Evolutionary conservation across 2,888 invertebrate species (phyloP).

Genomic region (Spodoptera exigua): DNA sequence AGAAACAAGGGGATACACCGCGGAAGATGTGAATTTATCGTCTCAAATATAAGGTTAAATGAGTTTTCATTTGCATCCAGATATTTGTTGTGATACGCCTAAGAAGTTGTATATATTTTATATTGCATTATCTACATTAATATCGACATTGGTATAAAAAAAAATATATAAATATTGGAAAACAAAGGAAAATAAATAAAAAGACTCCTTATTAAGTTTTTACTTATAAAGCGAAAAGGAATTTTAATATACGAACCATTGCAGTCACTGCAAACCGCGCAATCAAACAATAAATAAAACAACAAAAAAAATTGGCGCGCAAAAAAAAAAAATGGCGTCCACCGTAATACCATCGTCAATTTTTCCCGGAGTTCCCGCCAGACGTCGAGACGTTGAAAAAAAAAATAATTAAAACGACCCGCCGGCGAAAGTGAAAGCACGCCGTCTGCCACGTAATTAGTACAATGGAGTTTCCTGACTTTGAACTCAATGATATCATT

Average conservation of each 20-base stretch:
- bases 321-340: slow-evolving; percentile 35
- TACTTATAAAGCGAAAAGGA: too few species aligned
- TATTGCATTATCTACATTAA: too few species aligned
- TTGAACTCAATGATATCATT: slow-evolving; percentile 86
- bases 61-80: too few species aligned
- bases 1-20: slow-evolving; percentile 68
- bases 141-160: too few species aligned
- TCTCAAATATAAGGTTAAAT: too few species aligned
- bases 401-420: slow-evolving; percentile 89
- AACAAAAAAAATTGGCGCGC: background rate
- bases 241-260: background rate
- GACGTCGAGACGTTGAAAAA: slow-evolving; percentile 88
- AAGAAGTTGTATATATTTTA: too few species aligned
- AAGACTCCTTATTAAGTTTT: background rate
- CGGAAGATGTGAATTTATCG: background rate
- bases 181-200: background rate
- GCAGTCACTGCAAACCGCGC: background rate
- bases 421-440: slow-evolving; percentile 87
- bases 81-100: too few species aligned
- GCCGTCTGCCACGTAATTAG: slow-evolving; percentile 89
- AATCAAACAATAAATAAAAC: background rate
- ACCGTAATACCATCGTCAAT: slow-evolving; percentile 66
- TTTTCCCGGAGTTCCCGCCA: slow-evolving; percentile 86
- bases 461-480: slow-evolving; percentile 89
- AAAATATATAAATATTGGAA: too few species aligned